Evolutionary conservation across 2,113 vertebrate species (phyloP), one percentile per base, ranked within the genome.

Genomic region (Xiphias gladius): DNA sequence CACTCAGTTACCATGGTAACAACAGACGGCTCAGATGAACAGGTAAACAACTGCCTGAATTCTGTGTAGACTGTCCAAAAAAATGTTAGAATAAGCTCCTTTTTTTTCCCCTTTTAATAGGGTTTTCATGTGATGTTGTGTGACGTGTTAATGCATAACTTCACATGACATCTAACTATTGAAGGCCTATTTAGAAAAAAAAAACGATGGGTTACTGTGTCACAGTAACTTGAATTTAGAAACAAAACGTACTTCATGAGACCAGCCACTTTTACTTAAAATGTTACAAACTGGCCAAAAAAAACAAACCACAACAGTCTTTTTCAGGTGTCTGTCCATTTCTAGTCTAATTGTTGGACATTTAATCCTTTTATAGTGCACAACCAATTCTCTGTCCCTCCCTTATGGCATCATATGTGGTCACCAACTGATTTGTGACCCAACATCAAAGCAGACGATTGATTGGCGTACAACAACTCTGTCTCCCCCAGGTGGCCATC

Each of bases 1-100:
- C 97, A 99, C 82, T 96, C 97, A 0, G 97, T 99, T 77, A 97
- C 97, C 7, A 99, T 99, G 98, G 98, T 99, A 65, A 97, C 98
- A 14, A 94, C 97, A 0, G 97, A 99, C 79, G 97, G 97, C 75
- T 94, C 96, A 0, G 97, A 99, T 71, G 97, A 97, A 69, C 97
- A 99, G 96, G 98, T 98, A 92, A 84, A 88, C 32, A 30, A 10
- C 1, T 19, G 20, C 8, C 5, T 0, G 3, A 70, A 8, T 16
- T 52, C 1, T 39, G 20, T 52, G 6, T 24, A n/a, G 2, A 58
- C 30, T 13, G 54, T 11, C 26, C n/a, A 57, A 7, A 32, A 7
- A 32, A 43, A 26, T n/a, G 16, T 26, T 17, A 7, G 12, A 48
- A 11, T 8, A 32, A 46, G 22, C 14, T 22, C 17, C 1, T 17